phyloP scores from a whole-genome alignment of 1,140 invertebrate genomes.

The Drosophila obscura region DNA sequence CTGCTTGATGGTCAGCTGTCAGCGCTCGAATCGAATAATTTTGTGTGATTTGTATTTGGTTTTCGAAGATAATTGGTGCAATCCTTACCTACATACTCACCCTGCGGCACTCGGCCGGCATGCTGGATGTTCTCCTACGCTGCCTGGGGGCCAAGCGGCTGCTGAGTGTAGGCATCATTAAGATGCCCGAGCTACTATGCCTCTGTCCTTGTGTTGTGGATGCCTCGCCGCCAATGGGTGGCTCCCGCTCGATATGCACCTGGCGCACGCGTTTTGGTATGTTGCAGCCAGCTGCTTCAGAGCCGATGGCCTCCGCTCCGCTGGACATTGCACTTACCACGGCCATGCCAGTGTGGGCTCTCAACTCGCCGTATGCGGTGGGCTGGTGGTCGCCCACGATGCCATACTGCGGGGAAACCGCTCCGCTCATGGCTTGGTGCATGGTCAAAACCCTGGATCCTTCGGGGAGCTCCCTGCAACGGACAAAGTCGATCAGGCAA shows the following conservation, averaged over 20 bases:
- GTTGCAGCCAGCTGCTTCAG: too few relatives aligned
- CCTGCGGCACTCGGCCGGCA: conserved; percentile 81
- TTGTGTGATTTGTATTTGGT: background rate
- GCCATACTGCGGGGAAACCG: conserved; percentile 77
- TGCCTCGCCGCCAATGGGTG: too few relatives aligned
- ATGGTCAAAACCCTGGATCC: conserved; percentile 73
- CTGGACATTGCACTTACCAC: too few relatives aligned
- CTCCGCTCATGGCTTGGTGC: conserved; percentile 80
- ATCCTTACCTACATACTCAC: conserved; percentile 42
- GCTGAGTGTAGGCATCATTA: background rate
- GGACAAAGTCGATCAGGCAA: too few relatives aligned
- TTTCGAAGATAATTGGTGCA: background rate
- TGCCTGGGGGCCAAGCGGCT: conserved; percentile 62
- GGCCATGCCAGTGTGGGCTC: too few relatives aligned
- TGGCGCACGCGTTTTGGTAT: too few relatives aligned
- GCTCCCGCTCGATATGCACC: too few relatives aligned
- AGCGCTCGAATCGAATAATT: background rate
- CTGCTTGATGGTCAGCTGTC: too few relatives aligned
- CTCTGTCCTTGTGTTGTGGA: too few relatives aligned
- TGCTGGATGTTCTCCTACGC: conserved; percentile 80
- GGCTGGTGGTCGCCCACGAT: conserved; percentile 9
- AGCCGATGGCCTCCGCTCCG: too few relatives aligned
- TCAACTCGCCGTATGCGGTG: too few relatives aligned
- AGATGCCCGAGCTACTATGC: background rate
- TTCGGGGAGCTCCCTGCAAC: conserved; percentile 69